Conservation (phyloP, 2,113 vertebrate species). For the Blennius ocellaris region DNA sequence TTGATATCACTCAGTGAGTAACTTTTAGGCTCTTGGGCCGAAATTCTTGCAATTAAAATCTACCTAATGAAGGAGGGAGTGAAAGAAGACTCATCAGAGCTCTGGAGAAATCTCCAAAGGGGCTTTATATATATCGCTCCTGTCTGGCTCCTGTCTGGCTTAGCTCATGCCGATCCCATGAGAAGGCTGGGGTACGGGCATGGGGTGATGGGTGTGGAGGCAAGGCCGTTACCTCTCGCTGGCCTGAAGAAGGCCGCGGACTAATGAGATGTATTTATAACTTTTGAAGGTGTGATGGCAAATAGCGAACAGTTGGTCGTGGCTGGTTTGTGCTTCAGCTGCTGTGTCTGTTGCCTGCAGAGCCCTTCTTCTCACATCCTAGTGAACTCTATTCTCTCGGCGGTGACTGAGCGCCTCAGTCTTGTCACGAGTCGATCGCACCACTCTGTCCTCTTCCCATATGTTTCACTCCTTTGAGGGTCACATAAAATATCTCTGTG, state of each 20-base stretch:
- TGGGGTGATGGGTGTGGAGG: slow-evolving; percentile 70
- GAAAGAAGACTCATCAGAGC: slow-evolving; percentile 27
- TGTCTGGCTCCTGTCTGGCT: slow-evolving; percentile 40
- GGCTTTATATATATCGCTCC: slow-evolving; percentile 72
- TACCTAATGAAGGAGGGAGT: slow-evolving; percentile 20
- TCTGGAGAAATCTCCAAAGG: slow-evolving; percentile 17
- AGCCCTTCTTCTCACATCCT: slow-evolving; percentile 64
- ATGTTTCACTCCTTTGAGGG: slow-evolving; percentile 31
- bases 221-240: slow-evolving; percentile 47
- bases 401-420: slow-evolving; percentile 49
- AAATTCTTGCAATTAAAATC: slow-evolving; percentile 34
- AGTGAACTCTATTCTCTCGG: slow-evolving; percentile 65
- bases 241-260: slow-evolving; percentile 43
- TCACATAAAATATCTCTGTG: slow-evolving; percentile 40
- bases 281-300: slow-evolving; percentile 73
- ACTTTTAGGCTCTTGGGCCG: neutral
- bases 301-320: slow-evolving; percentile 70
- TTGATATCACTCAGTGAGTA: neutral
- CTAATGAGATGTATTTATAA: slow-evolving; percentile 85
- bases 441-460: slow-evolving; percentile 1
- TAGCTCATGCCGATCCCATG: slow-evolving; percentile 68
- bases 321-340: slow-evolving; percentile 44
- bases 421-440: slow-evolving; percentile 42
- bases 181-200: slow-evolving; percentile 55
- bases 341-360: slow-evolving; percentile 47